Evolutionary conservation across 2,888 invertebrate species (phyloP).

Genomic region (Drosophila tripunctata): DNA sequence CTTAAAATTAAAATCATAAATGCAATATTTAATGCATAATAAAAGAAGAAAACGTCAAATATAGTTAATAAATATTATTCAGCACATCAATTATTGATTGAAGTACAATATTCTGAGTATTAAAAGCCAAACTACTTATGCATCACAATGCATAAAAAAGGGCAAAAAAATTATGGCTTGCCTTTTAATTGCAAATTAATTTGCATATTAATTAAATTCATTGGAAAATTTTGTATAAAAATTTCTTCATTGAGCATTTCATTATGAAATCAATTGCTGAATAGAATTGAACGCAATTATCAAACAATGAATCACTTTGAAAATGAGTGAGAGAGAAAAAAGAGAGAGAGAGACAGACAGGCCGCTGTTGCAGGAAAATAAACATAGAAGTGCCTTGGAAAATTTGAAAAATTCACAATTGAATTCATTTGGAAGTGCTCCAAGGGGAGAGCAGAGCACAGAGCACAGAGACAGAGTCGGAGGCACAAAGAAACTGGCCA

Average conservation of each 20-base stretch:
- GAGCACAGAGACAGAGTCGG: background rate
- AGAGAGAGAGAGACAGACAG: background rate
- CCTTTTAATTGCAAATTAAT: conserved; percentile 65
- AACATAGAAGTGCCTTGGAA: conserved; percentile 23
- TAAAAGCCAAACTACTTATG: conserved; percentile 25
- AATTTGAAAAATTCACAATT: conserved; percentile 55
- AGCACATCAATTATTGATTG: conserved; percentile 27
- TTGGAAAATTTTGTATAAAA: conserved; percentile 8
- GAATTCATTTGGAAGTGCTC: conserved; percentile 47
- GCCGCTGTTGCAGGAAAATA: conserved; percentile 44
- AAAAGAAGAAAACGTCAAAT: background rate
- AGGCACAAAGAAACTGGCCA: conserved; percentile 4
- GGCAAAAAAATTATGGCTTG: conserved; percentile 7
- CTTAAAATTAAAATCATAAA: conserved; percentile 1
- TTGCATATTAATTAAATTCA: conserved; percentile 71
- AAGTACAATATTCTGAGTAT: background rate
- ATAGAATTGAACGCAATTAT: conserved; percentile 64
- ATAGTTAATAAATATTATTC: conserved; percentile 34
- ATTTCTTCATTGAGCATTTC: conserved; percentile 13
- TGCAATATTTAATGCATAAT: background rate
- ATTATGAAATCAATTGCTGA: conserved; percentile 26
- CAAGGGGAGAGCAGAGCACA: background rate
- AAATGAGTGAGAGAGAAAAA: background rate
- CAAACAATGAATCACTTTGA: conserved; percentile 51
- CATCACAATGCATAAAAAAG: background rate